phyloP scores from a whole-genome alignment of 1,140 invertebrate genomes.

The Lutraria rhynchaena region DNA sequence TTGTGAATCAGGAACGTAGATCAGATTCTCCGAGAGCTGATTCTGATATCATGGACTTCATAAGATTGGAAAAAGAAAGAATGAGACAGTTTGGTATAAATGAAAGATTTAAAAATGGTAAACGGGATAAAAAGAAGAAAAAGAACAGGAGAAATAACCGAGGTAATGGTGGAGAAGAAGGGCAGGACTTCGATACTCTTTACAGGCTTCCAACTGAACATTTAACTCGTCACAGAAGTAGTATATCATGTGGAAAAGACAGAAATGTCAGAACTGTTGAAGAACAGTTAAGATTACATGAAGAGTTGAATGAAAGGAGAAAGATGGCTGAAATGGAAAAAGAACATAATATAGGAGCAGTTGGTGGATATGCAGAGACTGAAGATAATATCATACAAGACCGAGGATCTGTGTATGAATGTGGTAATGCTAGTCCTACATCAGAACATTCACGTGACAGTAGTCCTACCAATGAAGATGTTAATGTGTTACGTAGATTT shows the following conservation, averaged over 20 bases:
- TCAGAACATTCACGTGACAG: slow-evolving; percentile 58
- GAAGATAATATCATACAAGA: slow-evolving; percentile 38
- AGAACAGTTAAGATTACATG: slow-evolving; percentile 51
- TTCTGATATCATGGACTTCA: slow-evolving; percentile 45
- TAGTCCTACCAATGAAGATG: slow-evolving; percentile 53
- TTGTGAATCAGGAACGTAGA: slow-evolving; percentile 45
- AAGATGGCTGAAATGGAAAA: slow-evolving; percentile 55
- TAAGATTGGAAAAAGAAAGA: slow-evolving; percentile 49
- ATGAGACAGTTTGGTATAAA: slow-evolving; percentile 18
- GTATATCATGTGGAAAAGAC: slow-evolving; percentile 41
- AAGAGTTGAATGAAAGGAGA: slow-evolving; percentile 56
- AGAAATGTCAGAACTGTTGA: slow-evolving; percentile 34
- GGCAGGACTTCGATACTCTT: slow-evolving; percentile 56
- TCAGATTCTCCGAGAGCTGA: slow-evolving; percentile 17
- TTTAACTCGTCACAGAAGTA: slow-evolving; percentile 47
- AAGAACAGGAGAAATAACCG: slow-evolving; percentile 52
- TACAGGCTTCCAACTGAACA: slow-evolving; percentile 61
- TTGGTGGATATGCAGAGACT: slow-evolving; percentile 47
- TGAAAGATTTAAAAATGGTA: slow-evolving; percentile 41
- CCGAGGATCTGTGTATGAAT: background rate
- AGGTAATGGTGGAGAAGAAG: slow-evolving; percentile 46
- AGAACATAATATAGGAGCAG: slow-evolving; percentile 52
- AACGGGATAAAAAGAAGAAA: slow-evolving; percentile 54
- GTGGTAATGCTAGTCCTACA: slow-evolving; percentile 39
- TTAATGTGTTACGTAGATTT: slow-evolving; percentile 33